phyloP scores from a whole-genome alignment of 2,113 vertebrate genomes.

The Trematomus loennbergii region DNA sequence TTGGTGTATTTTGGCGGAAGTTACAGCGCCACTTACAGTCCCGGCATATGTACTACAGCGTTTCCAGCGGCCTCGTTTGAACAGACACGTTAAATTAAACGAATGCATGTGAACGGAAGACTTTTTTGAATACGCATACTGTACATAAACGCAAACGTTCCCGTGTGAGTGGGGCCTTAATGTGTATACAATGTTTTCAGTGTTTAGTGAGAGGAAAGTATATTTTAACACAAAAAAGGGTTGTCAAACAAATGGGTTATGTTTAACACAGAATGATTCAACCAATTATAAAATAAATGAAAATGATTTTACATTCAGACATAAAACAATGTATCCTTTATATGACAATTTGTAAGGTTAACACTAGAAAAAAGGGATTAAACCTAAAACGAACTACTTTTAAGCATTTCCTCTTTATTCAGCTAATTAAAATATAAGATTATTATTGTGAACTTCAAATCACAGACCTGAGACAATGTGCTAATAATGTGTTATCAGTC shows the following conservation, averaged over 20 bases:
- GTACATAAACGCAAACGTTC: too few relatives aligned
- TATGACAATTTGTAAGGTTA: neutral
- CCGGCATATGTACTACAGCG: too few relatives aligned
- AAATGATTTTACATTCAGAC: neutral
- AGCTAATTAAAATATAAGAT: conserved; percentile 7
- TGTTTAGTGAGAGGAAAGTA: conserved; percentile 20
- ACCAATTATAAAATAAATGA: neutral
- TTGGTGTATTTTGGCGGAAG: too few relatives aligned
- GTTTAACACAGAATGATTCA: neutral
- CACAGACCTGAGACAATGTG: conserved; percentile 43
- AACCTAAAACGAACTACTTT: neutral
- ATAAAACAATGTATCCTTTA: neutral
- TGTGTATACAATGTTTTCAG: conserved; percentile 10
- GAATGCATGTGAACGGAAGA: too few relatives aligned
- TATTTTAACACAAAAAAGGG: conserved; percentile 23
- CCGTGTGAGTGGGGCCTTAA: too few relatives aligned
- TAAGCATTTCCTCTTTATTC: neutral
- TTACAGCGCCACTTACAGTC: too few relatives aligned
- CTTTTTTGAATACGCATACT: too few relatives aligned
- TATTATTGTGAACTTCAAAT: conserved; percentile 11
- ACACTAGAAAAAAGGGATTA: neutral
- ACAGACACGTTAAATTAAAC: too few relatives aligned
- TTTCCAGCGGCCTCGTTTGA: too few relatives aligned
- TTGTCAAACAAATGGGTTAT: neutral
- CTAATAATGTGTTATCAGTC: conserved; percentile 69